Percentiles rank a stretch among this genome's conserved stretches.
Evolutionary conservation across 2,888 invertebrate species (phyloP).

Genomic region (Leistus spinibarbis): DNA sequence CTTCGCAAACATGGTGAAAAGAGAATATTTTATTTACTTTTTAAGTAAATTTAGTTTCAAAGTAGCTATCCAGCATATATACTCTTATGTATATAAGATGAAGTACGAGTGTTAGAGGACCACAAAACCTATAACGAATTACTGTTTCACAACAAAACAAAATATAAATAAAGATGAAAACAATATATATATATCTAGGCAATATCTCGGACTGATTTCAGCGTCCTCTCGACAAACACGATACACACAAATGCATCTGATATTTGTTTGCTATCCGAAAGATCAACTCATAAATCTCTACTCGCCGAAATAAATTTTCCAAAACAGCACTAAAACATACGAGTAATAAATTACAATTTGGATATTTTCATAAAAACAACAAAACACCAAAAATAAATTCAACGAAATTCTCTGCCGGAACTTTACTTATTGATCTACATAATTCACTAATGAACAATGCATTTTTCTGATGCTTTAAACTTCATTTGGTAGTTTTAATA

Average conservation of each 20-base stretch:
- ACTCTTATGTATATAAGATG: too few relatives aligned
- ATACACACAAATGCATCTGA: neutral
- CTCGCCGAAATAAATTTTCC: constrained; percentile 31
- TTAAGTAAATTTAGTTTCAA: too few relatives aligned
- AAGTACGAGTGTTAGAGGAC: too few relatives aligned
- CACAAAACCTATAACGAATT: neutral
- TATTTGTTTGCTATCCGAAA: constrained; percentile 1
- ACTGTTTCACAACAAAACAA: neutral
- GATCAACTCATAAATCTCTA: constrained; percentile 24
- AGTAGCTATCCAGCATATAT: too few relatives aligned
- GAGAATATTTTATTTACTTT: too few relatives aligned
- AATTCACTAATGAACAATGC: neutral
- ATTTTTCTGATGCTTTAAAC: neutral
- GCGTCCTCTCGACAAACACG: neutral
- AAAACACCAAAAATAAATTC: neutral
- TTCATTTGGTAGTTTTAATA: neutral
- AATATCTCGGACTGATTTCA: neutral
- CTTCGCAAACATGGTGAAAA: too few relatives aligned
- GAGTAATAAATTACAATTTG: constrained; percentile 33
- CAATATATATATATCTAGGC: neutral
- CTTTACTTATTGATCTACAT: neutral
- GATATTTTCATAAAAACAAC: constrained; percentile 17
- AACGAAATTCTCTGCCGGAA: neutral
- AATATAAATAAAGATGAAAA: neutral
- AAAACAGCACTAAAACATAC: constrained; percentile 32